phyloP scores from a whole-genome alignment of 2,113 vertebrate species.

The Alaudala cheleensis region DNA sequence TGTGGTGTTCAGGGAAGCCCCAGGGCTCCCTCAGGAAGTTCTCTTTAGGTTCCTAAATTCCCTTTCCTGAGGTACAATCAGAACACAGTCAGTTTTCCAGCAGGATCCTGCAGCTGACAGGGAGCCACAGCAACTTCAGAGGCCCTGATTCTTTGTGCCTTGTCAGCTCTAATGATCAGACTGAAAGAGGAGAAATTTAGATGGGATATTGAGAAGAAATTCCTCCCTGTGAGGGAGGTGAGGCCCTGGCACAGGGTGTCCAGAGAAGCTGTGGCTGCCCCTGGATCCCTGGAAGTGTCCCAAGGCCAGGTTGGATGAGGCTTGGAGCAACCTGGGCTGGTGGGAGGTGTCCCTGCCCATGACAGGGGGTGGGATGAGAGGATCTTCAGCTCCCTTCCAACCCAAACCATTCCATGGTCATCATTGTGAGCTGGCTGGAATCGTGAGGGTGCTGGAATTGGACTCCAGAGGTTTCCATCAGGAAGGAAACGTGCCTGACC shows the following conservation, averaged over 20 bases:
- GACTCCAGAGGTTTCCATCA: neutral
- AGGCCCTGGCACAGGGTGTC: neutral
- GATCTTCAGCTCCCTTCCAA: neutral
- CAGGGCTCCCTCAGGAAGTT: neutral
- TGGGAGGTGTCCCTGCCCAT: neutral
- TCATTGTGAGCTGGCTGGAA: neutral
- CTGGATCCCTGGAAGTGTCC: neutral
- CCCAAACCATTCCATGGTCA: neutral
- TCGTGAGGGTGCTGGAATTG: neutral
- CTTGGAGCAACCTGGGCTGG: rapidly evolving
- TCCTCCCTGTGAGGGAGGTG: rapidly evolving
- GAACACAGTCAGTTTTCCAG: neutral
- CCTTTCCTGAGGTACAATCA: rapidly evolving
- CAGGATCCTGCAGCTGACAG: neutral
- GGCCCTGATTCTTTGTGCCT: neutral
- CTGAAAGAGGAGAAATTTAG: neutral
- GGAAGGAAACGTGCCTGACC: neutral
- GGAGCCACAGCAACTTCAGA: neutral
- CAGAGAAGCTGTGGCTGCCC: neutral
- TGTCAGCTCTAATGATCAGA: neutral
- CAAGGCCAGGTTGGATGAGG: rapidly evolving
- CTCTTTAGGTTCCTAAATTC: neutral
- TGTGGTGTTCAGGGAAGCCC: neutral
- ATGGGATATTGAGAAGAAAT: neutral
- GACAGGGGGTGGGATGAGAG: neutral